Conservation (phyloP, 2,797 vertebrate genomes). For the Sternarchorhynchus goeldii region DNA sequence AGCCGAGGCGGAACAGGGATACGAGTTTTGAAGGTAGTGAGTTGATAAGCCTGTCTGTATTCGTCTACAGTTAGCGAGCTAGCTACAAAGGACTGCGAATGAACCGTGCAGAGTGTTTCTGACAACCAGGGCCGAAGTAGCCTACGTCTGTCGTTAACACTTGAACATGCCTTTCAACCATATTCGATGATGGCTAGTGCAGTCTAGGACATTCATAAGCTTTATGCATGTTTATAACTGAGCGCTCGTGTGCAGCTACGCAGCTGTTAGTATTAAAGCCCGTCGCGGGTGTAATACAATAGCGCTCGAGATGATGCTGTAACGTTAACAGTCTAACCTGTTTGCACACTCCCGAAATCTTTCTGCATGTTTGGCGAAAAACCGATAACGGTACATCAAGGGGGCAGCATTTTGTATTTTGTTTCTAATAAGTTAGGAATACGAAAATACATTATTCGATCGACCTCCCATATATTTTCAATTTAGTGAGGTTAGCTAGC, state of each 20-base stretch:
- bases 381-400: not conserved
- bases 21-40: slow-evolving; percentile 77
- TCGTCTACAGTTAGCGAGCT: not conserved
- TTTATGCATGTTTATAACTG: no score
- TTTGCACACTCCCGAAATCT: slow-evolving; percentile 13
- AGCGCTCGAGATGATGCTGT: not conserved
- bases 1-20: slow-evolving; percentile 74
- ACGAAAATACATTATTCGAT: not conserved
- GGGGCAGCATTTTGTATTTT: slow-evolving; percentile 3
- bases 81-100: not conserved
- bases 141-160: slow-evolving; percentile 42
- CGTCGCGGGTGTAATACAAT: no score
- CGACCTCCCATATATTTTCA: not conserved
- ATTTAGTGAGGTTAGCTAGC: no score
- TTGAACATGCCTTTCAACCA: slow-evolving; percentile 32
- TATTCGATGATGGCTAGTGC: slow-evolving; percentile 39
- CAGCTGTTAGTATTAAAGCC: no score
- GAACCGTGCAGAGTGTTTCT: not conserved
- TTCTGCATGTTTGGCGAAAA: not conserved
- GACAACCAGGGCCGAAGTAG: slow-evolving; percentile 48
- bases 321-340: slow-evolving; percentile 32
- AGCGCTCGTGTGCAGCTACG: no score
- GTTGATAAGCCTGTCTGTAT: not conserved
- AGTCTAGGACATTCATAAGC: not conserved
- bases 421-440: not conserved